Evolutionary conservation across 2,113 vertebrate species (phyloP).

Genomic region (Calidris pugnax): DNA sequence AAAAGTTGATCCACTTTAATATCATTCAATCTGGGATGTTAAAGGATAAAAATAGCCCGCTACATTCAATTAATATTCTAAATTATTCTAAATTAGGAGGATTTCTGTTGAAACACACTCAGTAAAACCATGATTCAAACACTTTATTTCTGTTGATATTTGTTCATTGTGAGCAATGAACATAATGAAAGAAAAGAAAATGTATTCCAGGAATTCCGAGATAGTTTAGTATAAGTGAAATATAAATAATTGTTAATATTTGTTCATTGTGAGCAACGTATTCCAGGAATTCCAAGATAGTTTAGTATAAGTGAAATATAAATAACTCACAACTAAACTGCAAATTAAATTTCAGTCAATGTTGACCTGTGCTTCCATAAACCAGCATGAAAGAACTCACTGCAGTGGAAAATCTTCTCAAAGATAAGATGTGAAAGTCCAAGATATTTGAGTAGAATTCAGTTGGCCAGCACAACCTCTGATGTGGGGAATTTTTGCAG

Average conservation of each 20-base stretch:
- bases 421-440: not conserved
- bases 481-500: not conserved
- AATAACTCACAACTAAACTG: not conserved
- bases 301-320: not conserved
- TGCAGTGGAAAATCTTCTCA: not conserved
- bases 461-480: not conserved
- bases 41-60: not conserved
- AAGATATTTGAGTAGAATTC: not conserved
- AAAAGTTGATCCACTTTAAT: slow-evolving; percentile 30
- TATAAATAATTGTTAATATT: not conserved
- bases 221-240: not conserved
- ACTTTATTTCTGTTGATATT: not conserved
- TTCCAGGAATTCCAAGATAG: not conserved
- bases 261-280: not conserved
- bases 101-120: not conserved
- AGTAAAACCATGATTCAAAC: not conserved
- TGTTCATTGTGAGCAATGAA: not conserved
- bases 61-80: not conserved
- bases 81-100: not conserved
- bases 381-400: not conserved
- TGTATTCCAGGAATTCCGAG: not conserved
- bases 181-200: not conserved
- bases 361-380: not conserved
- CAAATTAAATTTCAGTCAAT: not conserved
- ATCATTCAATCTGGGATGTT: not conserved